These are phyloP conservation scores for Anodontia alba DNA, from an alignment of 2,888 invertebrate species.

Conservation along the genomic window DNA sequence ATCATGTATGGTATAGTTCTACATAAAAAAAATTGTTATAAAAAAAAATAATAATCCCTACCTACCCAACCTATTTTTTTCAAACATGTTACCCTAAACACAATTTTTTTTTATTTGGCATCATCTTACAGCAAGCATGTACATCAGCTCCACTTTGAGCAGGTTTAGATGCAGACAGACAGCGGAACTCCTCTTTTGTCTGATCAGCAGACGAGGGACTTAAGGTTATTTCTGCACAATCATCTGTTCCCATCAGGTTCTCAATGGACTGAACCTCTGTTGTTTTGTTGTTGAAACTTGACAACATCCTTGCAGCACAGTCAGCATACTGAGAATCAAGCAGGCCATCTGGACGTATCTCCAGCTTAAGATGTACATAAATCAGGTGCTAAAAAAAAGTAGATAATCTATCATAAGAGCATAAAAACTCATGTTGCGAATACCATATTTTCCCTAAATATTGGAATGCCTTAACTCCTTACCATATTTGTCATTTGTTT, in stretches of 20 bases:
- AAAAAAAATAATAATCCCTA: no score
- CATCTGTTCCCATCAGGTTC: conserved; percentile 17
- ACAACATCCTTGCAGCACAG: conserved; percentile 32
- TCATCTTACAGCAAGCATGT: conserved; percentile 42
- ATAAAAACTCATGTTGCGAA: no score
- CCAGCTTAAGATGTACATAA: conserved; percentile 23
- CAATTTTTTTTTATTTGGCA: no score
- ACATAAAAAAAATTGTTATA: no score
- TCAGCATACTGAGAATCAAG: conserved; percentile 25
- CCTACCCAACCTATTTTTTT: no score
- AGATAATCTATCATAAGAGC: no score
- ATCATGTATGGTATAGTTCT: no score
- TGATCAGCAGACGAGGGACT: background rate
- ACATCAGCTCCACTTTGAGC: background rate
- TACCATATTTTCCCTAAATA: no score
- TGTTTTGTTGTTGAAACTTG: background rate
- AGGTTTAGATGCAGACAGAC: conserved; percentile 31
- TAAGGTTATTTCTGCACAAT: conserved; percentile 10
- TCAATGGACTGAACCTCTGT: conserved; percentile 23
- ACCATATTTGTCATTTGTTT: no score
- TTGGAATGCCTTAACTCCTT: no score
- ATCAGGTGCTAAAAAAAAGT: conserved; percentile 1
- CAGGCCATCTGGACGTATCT: conserved; percentile 43
- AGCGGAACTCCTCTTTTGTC: conserved; percentile 9
- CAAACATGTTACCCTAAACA: no score